Conservation (phyloP, 2,797 vertebrate species). For the Sternarchorhynchus goeldii region DNA sequence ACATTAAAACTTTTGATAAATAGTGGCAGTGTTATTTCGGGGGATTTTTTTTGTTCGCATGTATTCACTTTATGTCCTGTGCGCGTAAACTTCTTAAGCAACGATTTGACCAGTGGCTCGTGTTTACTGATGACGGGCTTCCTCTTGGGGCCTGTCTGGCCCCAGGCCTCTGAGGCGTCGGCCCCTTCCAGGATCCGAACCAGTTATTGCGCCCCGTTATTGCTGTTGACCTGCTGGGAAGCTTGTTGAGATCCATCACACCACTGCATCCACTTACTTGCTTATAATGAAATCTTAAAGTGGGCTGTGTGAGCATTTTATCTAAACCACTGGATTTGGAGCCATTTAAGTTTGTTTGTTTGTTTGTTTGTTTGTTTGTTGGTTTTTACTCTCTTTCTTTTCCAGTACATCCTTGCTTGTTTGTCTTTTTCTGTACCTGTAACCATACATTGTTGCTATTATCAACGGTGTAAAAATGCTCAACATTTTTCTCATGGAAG, state of each 20-base stretch:
- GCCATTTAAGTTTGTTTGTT: not conserved
- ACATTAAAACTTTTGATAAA: slow-evolving; percentile 17
- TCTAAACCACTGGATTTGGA: slow-evolving; percentile 16
- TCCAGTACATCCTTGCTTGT: too few species aligned
- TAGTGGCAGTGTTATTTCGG: not conserved
- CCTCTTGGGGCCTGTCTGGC: not conserved
- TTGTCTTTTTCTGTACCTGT: too few species aligned
- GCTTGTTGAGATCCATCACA: slow-evolving; percentile 43
- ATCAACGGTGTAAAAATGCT: slow-evolving; percentile 21
- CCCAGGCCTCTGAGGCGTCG: slow-evolving; percentile 13
- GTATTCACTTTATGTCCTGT: too few species aligned
- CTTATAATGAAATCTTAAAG: slow-evolving; percentile 30
- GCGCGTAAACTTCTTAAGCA: too few species aligned
- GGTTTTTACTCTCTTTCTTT: not conserved
- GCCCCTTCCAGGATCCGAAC: slow-evolving; percentile 15
- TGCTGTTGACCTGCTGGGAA: slow-evolving; percentile 42
- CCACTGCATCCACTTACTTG: slow-evolving; percentile 35
- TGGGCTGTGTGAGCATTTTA: slow-evolving; percentile 26
- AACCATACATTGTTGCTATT: slow-evolving; percentile 21
- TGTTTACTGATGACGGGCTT: not conserved
- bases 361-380: slow-evolving; percentile 3
- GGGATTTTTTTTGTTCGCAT: too few species aligned
- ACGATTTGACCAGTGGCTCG: not conserved
- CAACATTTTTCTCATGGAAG: slow-evolving; percentile 3
- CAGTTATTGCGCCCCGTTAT: slow-evolving; percentile 46